Base-by-base conservation (phyloP, 2,888 invertebrate genomes). In the Eucera pruinosa region DNA sequence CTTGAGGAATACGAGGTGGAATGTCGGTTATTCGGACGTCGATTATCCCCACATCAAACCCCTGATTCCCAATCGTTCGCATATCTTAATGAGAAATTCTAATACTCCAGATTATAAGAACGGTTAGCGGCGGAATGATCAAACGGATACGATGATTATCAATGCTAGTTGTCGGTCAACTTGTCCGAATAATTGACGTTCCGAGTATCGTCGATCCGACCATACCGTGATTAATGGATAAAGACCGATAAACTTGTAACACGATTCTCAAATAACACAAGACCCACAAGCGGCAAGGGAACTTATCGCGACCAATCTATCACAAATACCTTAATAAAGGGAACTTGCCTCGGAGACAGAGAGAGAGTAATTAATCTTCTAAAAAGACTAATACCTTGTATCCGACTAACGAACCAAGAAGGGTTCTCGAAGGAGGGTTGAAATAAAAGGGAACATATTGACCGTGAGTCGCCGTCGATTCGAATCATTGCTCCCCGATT, bases 401-500 rank as follows among this genome's bases (percentile, higher is more conserved):
- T 36, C 57, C 36, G 36, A 5, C 33, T 55, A 69, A 69, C 54
- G 78, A 77, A 48, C 45, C 71, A 43, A 39, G 64, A 41, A 58
- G 18, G 47, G 7, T 23, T 23, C 41, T 20, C 45, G 50, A 25
- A 33, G 13, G 43, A 47, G 33, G 39, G 36, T 20, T 55, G 20
- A 58, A 62, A 61, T 47, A 45, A n/a, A n/a, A n/a, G 2, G 13
- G 54, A 39, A 50, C 64, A 41, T 45, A 57, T 30, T 30, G 62
- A 23, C 48, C 50, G 66, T 73, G 58, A 27, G 48, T 68, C 68
- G 70, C 54, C 61, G 45, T 74, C 69, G 76, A 82, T 52, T 39
- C 72, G 71, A 80, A 70, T 78, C 82, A 71, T 80, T 73, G 76
- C 61, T 61, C 41, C 15, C 27, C 25, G 50, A 50, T 27, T 18